Evolutionary conservation across 2,888 invertebrate genomes (phyloP).

Genomic region (Ellobium chinense): DNA sequence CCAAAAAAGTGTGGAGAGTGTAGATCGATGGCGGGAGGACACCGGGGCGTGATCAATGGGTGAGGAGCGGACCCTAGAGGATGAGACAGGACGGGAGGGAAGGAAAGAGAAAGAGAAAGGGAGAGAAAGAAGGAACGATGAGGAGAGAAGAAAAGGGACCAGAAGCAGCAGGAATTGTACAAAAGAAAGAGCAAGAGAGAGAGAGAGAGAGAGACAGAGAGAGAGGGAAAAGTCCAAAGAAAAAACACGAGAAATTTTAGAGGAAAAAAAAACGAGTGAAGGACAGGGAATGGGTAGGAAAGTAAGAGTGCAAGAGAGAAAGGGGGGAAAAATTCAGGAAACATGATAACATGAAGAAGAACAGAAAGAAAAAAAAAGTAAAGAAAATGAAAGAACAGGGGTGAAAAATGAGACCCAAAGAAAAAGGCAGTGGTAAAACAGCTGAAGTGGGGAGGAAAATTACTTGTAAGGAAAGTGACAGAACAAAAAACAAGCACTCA

Average conservation of each 20-base stretch:
- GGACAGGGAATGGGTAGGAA: background rate
- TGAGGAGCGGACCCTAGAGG: background rate
- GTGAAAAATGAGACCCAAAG: too few species aligned
- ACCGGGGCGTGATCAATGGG: background rate
- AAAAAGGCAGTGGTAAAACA: too few species aligned
- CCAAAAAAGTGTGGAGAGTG: too few species aligned
- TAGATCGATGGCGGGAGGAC: background rate
- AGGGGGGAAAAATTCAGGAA: background rate
- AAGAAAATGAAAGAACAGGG: background rate
- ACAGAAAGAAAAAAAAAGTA: background rate
- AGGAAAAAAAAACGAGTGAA: too few species aligned
- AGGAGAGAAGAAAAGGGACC: background rate
- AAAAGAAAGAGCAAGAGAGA: background rate
- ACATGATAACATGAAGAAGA: background rate
- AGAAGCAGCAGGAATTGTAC: background rate
- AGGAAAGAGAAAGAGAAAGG: conserved; percentile 1
- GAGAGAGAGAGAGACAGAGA: background rate
- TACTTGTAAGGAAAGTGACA: too few species aligned
- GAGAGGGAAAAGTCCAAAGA: too few species aligned
- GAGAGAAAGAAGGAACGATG: conserved; percentile 4
- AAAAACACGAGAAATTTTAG: too few species aligned
- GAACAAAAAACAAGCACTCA: too few species aligned
- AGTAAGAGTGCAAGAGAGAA: background rate
- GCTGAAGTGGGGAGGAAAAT: too few species aligned
- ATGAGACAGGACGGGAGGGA: background rate